Conservation (phyloP, 2,888 invertebrate species). For the Drosophila ustulata region DNA sequence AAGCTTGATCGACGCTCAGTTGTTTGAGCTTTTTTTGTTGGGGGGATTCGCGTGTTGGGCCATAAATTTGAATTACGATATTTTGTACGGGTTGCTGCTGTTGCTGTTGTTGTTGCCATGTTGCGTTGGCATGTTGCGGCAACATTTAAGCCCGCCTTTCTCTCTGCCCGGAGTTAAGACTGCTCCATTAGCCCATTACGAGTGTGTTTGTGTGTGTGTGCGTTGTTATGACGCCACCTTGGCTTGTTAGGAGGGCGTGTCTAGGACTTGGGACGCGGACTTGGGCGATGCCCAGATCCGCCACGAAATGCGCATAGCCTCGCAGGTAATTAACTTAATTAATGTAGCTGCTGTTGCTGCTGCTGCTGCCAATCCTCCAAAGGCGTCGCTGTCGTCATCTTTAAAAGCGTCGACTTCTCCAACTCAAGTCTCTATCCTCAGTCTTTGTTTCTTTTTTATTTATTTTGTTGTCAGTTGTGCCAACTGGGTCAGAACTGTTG, state of each 20-base stretch:
- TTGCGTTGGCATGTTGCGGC: slow-evolving; percentile 56
- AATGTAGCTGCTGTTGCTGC: slow-evolving; percentile 23
- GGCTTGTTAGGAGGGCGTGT: slow-evolving; percentile 40
- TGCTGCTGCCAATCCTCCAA: slow-evolving; percentile 34
- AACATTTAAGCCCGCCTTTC: slow-evolving; percentile 47
- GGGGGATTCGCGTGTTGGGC: slow-evolving; percentile 54
- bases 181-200: slow-evolving; percentile 57
- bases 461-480: slow-evolving; percentile 34
- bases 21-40: slow-evolving; percentile 32
- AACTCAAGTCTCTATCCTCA: slow-evolving; percentile 20
- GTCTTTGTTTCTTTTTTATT: neutral
- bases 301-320: slow-evolving; percentile 18
- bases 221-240: slow-evolving; percentile 52
- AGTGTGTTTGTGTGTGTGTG: neutral
- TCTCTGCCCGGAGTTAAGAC: slow-evolving; percentile 46
- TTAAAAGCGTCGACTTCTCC: slow-evolving; percentile 30
- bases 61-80: slow-evolving; percentile 58
- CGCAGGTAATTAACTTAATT: slow-evolving; percentile 56
- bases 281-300: slow-evolving; percentile 15
- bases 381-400: slow-evolving; percentile 47
- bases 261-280: slow-evolving; percentile 28
- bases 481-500: slow-evolving; percentile 60
- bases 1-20: slow-evolving; percentile 56
- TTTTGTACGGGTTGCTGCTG: slow-evolving; percentile 32
- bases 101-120: slow-evolving; percentile 29